Evolutionary conservation across 2,888 invertebrate genomes (phyloP).

Genomic region (Drosophila mulleri): DNA sequence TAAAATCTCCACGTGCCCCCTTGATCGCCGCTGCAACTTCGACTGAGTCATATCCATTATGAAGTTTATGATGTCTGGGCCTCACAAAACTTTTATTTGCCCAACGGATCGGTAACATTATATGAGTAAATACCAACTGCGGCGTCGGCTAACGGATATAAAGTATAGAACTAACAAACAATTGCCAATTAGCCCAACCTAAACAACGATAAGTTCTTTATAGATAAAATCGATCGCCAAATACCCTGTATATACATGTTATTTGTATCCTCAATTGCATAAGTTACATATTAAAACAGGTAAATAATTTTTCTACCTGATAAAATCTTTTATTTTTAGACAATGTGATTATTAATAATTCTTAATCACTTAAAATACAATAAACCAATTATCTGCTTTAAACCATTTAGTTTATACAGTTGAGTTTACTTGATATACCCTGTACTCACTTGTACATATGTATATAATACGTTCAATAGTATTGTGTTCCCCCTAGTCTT

Average conservation of each 20-base stretch:
- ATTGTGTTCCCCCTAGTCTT: neutral
- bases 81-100: slow-evolving; percentile 18
- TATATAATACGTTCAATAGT: neutral
- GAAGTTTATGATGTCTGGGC: slow-evolving; percentile 27
- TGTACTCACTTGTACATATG: neutral
- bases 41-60: slow-evolving; percentile 43
- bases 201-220: slow-evolving; percentile 7
- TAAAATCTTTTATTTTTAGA: neutral
- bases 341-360: too few relatives aligned
- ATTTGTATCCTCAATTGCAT: too few relatives aligned
- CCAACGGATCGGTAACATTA: slow-evolving; percentile 18
- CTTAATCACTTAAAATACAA: too few relatives aligned
- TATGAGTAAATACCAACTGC: slow-evolving; percentile 29
- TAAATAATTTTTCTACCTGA: neutral
- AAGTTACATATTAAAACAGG: neutral
- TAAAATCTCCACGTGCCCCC: slow-evolving; percentile 27
- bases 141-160: slow-evolving; percentile 8
- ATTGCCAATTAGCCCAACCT: slow-evolving; percentile 4
- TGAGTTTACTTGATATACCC: neutral
- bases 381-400: neutral
- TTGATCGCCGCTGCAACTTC: slow-evolving; percentile 1
- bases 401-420: neutral
- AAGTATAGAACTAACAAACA: neutral
- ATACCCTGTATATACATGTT: slow-evolving; percentile 1
- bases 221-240: neutral